Percentiles rank a stretch among this genome's conserved stretches.
phyloP scores from a whole-genome alignment of 2,113 vertebrate species.

The Boleophthalmus pectinirostris region DNA sequence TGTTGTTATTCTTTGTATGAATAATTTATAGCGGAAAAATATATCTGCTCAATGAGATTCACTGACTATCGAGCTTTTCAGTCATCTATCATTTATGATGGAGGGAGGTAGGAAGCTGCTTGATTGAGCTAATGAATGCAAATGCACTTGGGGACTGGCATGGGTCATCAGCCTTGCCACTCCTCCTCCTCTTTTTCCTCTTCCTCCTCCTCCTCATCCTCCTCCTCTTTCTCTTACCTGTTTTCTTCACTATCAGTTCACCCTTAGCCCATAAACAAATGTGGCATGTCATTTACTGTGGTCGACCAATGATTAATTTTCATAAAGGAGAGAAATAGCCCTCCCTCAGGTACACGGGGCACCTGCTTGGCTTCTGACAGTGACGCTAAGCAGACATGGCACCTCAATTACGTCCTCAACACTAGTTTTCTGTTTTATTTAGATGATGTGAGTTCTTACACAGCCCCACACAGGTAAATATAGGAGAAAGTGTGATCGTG shows the following conservation, averaged over 20 bases:
- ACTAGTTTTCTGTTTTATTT: conserved; percentile 64
- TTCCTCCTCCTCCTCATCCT: conserved; percentile 29
- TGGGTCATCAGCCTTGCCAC: conserved; percentile 64
- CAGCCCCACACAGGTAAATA: conserved; percentile 41
- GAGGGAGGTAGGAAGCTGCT: conserved; percentile 60
- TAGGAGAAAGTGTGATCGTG: conserved; percentile 36
- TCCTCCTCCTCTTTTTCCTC: conserved; percentile 33
- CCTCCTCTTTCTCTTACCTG: conserved; percentile 44
- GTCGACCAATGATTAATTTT: conserved; percentile 69
- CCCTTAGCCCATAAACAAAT: conserved; percentile 69
- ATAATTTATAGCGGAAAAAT: conserved; percentile 69
- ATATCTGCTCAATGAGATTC: conserved; percentile 62
- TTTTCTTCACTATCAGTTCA: conserved; percentile 69
- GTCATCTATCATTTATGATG: conserved; percentile 73
- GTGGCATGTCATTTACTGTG: conserved; percentile 73
- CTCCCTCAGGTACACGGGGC: conserved; percentile 55
- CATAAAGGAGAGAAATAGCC: conserved; percentile 71
- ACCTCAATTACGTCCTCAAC: conserved; percentile 74
- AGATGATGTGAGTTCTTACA: conserved; percentile 47
- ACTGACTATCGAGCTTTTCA: conserved; percentile 53
- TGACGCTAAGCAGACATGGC: conserved; percentile 77
- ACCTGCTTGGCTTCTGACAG: conserved; percentile 71
- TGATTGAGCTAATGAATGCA: conserved; percentile 75
- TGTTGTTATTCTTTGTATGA: conserved; percentile 65
- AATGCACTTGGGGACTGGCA: conserved; percentile 58